phyloP scores from a whole-genome alignment of 1,140 invertebrate genomes.

The Drosophila aff. region DNA sequence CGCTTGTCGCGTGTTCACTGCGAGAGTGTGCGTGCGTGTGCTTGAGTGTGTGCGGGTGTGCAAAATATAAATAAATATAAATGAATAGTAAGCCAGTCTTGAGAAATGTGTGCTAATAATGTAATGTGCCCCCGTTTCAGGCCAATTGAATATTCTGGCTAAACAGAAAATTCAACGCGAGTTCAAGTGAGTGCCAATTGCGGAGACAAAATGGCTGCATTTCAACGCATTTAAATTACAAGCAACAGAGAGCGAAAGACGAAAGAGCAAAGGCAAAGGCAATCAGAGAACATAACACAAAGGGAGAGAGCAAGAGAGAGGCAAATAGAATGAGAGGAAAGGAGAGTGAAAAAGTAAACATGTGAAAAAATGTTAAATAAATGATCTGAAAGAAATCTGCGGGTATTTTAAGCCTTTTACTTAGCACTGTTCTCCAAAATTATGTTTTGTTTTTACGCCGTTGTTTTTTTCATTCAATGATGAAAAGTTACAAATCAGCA shows the following conservation, averaged over 20 bases:
- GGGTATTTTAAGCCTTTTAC: too few species aligned
- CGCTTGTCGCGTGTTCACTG: constrained; percentile 20
- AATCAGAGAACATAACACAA: constrained; percentile 63
- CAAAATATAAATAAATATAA: constrained; percentile 33
- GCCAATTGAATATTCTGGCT: constrained; percentile 27
- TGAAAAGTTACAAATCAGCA: constrained; percentile 16
- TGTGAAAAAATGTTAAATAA: constrained; percentile 57
- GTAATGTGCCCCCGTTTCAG: constrained; percentile 11
- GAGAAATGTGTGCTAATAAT: constrained; percentile 18
- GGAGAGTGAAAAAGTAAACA: constrained; percentile 38
- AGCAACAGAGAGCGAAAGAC: constrained; percentile 50
- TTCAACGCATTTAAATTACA: constrained; percentile 77
- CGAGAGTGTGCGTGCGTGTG: constrained; percentile 29
- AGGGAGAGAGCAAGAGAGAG: constrained; percentile 17
- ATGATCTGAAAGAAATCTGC: constrained; percentile 33
- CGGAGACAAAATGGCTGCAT: constrained; percentile 80
- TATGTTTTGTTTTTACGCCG: neutral
- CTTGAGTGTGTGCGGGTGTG: constrained; percentile 13
- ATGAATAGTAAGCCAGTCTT: constrained; percentile 19
- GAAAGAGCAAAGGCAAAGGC: constrained; percentile 12
- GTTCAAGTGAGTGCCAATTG: constrained; percentile 72
- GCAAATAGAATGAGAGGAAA: neutral
- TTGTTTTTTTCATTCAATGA: neutral
- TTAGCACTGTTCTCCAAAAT: neutral
- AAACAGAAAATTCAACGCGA: constrained; percentile 38